Percentiles rank a stretch among this genome's conserved stretches.
Conservation (phyloP, 2,113 vertebrate species). For the Salvelinus sp. region DNA sequence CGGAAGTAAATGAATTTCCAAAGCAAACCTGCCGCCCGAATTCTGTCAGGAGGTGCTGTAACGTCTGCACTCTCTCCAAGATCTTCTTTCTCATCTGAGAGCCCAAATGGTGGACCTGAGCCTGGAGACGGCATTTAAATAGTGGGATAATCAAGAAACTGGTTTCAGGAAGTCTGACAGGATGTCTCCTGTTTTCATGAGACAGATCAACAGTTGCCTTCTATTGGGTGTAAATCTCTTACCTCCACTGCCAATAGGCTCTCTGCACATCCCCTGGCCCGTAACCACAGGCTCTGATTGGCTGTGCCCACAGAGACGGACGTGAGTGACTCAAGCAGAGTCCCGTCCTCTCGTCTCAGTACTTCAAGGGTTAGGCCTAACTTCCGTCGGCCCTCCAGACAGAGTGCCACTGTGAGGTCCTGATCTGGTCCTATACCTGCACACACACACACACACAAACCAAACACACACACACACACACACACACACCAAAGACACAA, state of each 20-base stretch:
- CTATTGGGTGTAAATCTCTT: background rate
- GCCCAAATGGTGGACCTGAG: constrained; percentile 63
- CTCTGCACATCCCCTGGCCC: constrained; percentile 65
- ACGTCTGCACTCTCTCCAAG: constrained; percentile 64
- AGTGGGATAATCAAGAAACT: constrained; percentile 22
- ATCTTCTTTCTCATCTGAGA: constrained; percentile 67
- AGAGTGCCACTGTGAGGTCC: constrained; percentile 65
- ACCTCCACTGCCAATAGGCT: constrained; percentile 67
- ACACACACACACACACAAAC: constrained; percentile 29
- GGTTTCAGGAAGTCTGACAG: no score
- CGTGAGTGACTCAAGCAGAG: constrained; percentile 54
- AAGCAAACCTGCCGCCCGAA: constrained; percentile 68
- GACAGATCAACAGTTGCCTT: background rate
- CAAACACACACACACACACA: constrained; percentile 32
- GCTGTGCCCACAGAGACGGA: constrained; percentile 59
- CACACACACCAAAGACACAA: constrained; percentile 6
- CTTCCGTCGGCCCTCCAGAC: constrained; percentile 55
- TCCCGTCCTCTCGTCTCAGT: constrained; percentile 52
- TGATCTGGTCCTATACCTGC: constrained; percentile 62
- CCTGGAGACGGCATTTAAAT: constrained; percentile 55
- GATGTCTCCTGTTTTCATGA: no score
- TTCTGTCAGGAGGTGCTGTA: constrained; percentile 65
- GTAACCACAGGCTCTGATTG: constrained; percentile 73
- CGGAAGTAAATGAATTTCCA: background rate
- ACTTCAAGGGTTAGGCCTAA: constrained; percentile 54